A percentile compares a stretch with the other conserved stretches of the same genome.
Evolutionary conservation across 2,888 invertebrate genomes (phyloP).

Genomic region (Halictus ligatus): DNA sequence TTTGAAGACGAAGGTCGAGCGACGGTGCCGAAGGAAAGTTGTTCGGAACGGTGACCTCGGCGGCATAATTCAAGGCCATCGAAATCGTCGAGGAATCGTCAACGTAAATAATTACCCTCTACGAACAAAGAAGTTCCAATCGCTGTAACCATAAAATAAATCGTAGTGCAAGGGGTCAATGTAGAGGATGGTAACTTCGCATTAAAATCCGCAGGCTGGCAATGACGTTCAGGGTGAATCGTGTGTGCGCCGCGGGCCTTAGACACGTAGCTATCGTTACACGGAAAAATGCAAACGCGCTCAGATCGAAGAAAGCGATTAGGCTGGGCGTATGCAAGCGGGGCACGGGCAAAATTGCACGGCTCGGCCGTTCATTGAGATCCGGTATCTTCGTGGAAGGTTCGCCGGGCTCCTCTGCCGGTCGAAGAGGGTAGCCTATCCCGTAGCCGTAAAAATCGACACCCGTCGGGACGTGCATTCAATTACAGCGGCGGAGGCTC

Average conservation of each 20-base stretch:
- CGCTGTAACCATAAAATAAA: no score
- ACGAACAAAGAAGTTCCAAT: no score
- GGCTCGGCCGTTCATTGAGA: conserved; percentile 15
- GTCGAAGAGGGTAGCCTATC: conserved; percentile 23
- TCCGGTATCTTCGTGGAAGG: conserved; percentile 47
- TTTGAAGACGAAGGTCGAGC: no score
- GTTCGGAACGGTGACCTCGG: no score
- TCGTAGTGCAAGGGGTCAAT: no score
- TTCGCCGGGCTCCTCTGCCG: neutral
- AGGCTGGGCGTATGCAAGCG: neutral
- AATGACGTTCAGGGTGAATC: neutral
- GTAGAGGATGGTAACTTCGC: neutral
- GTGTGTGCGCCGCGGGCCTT: neutral
- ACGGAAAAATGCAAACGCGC: neutral
- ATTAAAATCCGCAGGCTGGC: neutral
- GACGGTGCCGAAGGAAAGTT: no score
- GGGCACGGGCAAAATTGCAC: conserved; percentile 25
- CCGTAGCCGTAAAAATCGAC: conserved; percentile 53
- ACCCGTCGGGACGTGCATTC: conserved; percentile 59
- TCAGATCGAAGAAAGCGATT: conserved; percentile 10
- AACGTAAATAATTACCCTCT: no score
- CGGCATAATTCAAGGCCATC: no score
- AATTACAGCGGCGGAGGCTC: conserved; percentile 59
- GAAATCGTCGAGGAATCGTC: no score
- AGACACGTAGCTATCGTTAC: conserved; percentile 6